Percentiles rank a stretch among this genome's conserved stretches.
These are phyloP conservation scores for Bryconaethiops microstoma DNA, from an alignment of 2,797 vertebrate species.

Conservation along the genomic window DNA sequence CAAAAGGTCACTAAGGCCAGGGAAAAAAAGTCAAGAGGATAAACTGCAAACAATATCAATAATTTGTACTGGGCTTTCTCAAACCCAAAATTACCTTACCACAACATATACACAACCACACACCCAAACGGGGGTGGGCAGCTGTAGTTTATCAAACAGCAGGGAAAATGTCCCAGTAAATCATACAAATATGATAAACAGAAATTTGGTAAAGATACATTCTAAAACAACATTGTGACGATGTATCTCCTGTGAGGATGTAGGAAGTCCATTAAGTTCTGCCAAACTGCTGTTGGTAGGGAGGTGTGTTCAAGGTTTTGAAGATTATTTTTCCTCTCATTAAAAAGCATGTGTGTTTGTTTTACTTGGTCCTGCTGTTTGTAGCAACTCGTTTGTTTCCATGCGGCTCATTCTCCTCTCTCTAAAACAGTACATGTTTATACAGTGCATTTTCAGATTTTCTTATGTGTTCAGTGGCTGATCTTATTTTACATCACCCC, in stretches of 20 bases:
- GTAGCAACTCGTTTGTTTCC: conserved; percentile 3
- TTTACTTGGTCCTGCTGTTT: not conserved
- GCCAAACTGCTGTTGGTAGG: not conserved
- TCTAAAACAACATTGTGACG: not conserved
- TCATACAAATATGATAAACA: not conserved
- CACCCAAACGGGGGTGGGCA: not conserved
- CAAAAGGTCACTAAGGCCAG: not conserved
- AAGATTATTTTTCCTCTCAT: not conserved
- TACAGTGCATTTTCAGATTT: not conserved
- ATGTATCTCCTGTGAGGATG: not conserved
- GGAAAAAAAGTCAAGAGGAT: not conserved
- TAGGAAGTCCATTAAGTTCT: not conserved
- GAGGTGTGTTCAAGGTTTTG: not conserved
- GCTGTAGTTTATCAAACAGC: no score
- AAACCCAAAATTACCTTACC: no score
- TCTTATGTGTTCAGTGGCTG: not conserved
- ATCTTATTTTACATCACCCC: not conserved
- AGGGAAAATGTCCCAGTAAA: no score
- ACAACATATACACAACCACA: not conserved
- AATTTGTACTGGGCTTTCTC: not conserved
- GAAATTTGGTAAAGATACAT: not conserved
- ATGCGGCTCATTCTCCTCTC: not conserved
- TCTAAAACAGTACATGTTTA: not conserved
- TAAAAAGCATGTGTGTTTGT: conserved; percentile 11
- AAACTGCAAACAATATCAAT: not conserved